A percentile compares a stretch with the other conserved stretches of the same genome.
phyloP scores from a whole-genome alignment of 2,113 vertebrate species.

The Podarcis muralis region DNA sequence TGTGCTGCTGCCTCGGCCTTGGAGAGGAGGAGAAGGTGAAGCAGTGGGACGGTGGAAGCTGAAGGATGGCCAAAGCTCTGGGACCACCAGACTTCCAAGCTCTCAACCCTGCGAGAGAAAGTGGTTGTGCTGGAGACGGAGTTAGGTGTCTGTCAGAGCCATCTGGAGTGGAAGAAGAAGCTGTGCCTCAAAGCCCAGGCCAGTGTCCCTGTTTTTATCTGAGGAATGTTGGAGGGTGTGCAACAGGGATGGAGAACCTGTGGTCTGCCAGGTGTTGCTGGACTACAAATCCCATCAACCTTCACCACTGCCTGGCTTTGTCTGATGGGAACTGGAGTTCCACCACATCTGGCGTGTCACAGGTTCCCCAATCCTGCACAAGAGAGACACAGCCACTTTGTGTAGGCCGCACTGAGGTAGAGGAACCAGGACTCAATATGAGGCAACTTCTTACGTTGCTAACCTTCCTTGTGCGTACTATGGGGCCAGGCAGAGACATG shows the following conservation, averaged over 20 bases:
- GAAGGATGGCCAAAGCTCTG: slow-evolving; percentile 34
- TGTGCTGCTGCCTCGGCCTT: not conserved
- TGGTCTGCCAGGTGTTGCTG: no score
- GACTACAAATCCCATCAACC: no score
- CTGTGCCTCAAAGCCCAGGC: slow-evolving; percentile 84
- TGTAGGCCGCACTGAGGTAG: not conserved
- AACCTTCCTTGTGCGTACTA: no score
- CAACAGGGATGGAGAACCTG: no score
- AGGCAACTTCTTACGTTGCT: no score
- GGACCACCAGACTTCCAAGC: slow-evolving; percentile 60
- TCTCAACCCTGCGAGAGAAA: slow-evolving; percentile 73
- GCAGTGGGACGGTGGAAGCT: not conserved
- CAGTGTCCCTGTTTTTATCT: slow-evolving; percentile 33
- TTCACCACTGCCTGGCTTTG: no score
- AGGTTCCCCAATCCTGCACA: no score
- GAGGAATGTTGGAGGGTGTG: no score
- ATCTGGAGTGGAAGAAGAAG: slow-evolving; percentile 83
- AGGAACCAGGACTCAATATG: not conserved
- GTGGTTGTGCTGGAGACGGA: slow-evolving; percentile 81
- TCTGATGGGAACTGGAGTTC: no score
- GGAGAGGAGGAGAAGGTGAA: not conserved
- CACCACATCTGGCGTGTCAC: no score
- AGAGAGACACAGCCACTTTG: no score
- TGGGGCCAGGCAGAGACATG: not conserved
- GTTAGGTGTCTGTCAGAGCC: slow-evolving; percentile 78